These are phyloP conservation scores for Danio tinwini DNA, from an alignment of 2,797 vertebrate genomes.

Conservation along the genomic window DNA sequence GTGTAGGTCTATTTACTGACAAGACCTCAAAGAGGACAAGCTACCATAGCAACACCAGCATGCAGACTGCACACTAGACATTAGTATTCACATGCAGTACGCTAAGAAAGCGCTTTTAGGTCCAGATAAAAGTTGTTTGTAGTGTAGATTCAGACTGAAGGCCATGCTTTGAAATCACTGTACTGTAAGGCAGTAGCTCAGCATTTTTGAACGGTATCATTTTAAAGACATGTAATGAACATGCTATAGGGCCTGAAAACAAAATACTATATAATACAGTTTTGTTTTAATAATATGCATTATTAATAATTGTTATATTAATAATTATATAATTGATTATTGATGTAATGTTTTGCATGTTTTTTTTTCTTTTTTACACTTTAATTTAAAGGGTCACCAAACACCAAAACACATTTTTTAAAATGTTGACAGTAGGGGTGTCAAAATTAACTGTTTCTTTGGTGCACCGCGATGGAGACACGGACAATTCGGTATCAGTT, in stretches of 20 bases:
- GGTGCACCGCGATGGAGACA: too few species aligned
- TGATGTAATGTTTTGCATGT: background rate
- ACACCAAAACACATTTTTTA: too few species aligned
- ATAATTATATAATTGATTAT: too few species aligned
- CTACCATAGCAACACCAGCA: constrained; percentile 17
- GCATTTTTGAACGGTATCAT: background rate
- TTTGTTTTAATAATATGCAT: background rate
- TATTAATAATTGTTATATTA: too few species aligned
- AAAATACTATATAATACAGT: background rate
- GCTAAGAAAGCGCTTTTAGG: background rate
- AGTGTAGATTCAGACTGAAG: background rate
- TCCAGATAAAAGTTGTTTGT: constrained; percentile 7
- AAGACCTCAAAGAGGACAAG: background rate
- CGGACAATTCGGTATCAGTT: too few species aligned
- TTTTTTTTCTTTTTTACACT: background rate
- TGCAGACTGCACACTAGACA: background rate
- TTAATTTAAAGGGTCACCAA: too few species aligned
- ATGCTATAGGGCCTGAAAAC: background rate
- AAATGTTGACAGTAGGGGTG: too few species aligned
- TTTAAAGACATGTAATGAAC: background rate
- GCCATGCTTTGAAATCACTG: background rate
- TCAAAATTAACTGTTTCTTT: too few species aligned
- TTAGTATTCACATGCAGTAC: constrained; percentile 32
- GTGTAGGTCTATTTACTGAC: background rate
- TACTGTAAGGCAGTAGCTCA: background rate